A percentile compares a stretch with the other conserved stretches of the same genome.
phyloP scores from a whole-genome alignment of 1,140 invertebrate genomes.

The Ceratina australensis region DNA sequence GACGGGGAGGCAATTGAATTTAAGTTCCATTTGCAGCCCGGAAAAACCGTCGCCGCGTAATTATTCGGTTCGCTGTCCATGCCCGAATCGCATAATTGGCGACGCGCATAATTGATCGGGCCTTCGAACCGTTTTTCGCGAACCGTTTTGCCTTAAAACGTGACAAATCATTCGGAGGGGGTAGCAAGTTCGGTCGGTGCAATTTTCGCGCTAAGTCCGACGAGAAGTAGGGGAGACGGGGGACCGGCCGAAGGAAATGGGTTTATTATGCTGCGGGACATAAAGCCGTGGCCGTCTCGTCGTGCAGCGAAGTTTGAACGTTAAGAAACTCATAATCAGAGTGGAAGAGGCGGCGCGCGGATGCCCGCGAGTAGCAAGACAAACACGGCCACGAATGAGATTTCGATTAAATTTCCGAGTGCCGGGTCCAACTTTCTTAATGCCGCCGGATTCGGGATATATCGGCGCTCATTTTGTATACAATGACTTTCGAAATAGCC shows the following conservation, averaged over 20 bases:
- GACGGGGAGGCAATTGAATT: slow-evolving; percentile 34
- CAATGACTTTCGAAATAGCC: slow-evolving; percentile 35
- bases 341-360: slow-evolving; percentile 31
- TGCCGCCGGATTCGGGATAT: slow-evolving; percentile 31
- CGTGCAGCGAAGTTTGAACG: slow-evolving; percentile 56
- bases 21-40: slow-evolving; percentile 33
- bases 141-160: not conserved
- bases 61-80: slow-evolving; percentile 13
- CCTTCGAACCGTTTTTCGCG: too few species aligned
- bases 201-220: slow-evolving; percentile 43
- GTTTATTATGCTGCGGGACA: slow-evolving; percentile 58
- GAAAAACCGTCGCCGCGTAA: slow-evolving; percentile 35
- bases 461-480: slow-evolving; percentile 30
- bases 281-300: slow-evolving; percentile 31
- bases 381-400: slow-evolving; percentile 58
- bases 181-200: not conserved
- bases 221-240: slow-evolving; percentile 4
- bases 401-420: slow-evolving; percentile 58
- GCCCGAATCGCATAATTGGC: slow-evolving; percentile 3
- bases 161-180: not conserved
- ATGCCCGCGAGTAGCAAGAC: slow-evolving; percentile 52
- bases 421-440: slow-evolving; percentile 53
- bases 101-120: too few species aligned
- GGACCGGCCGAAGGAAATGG: slow-evolving; percentile 34
- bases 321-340: slow-evolving; percentile 66